Conservation (phyloP, 2,888 invertebrate genomes). For the Acronicta aceris region DNA sequence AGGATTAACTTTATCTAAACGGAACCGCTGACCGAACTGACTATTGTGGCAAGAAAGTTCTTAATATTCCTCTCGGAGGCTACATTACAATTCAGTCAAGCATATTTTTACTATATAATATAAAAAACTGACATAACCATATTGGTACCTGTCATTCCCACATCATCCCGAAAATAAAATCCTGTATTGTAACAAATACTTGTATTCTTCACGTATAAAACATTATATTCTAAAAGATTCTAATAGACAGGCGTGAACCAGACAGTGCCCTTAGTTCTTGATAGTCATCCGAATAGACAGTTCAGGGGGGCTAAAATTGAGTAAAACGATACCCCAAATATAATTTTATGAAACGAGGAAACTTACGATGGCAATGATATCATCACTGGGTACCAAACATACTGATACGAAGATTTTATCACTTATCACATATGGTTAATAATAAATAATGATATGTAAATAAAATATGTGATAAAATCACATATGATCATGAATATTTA, state of each 20-base stretch:
- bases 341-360: too few species aligned
- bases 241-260: constrained; percentile 26
- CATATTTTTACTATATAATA: constrained; percentile 3
- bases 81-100: background rate
- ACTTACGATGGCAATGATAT: too few species aligned
- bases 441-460: too few species aligned
- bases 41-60: background rate
- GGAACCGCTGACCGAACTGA: background rate
- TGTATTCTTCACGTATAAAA: constrained; percentile 41
- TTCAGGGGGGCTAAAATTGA: too few species aligned
- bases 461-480: too few species aligned
- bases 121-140: constrained; percentile 2
- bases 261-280: background rate
- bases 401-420: too few species aligned
- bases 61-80: background rate
- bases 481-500: too few species aligned
- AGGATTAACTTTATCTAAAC: too few species aligned
- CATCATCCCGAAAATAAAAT: constrained; percentile 32
- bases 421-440: too few species aligned
- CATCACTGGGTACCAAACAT: too few species aligned
- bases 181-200: constrained; percentile 28
- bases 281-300: too few species aligned
- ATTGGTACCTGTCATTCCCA: constrained; percentile 29
- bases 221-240: constrained; percentile 35
- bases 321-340: too few species aligned